Base-by-base conservation (phyloP, 1,140 invertebrate species). In the Heliconius congener region DNA sequence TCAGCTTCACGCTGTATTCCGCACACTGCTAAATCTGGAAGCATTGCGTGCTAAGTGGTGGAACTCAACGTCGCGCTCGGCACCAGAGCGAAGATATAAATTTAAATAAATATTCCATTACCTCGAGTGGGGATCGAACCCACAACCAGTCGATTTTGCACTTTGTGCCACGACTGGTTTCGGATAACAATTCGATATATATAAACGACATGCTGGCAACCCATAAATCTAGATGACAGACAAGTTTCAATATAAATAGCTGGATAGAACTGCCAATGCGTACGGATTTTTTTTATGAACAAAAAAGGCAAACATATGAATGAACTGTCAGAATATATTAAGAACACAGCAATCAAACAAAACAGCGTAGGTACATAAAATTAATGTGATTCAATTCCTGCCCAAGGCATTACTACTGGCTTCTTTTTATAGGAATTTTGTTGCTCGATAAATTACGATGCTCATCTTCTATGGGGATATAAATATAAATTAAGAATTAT, bases 321-420 rank as follows among this genome's bases (percentile, higher is more conserved):
- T 34, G 42, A 46, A 66, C 80, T 82, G 84, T 82, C 84, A 82
- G 80, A 85, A 83, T 83, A 85, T 83, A 83, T 85, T 81, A 78
- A 74, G 79, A 71, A 42, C 30, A 76, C 73, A 81, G 52, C 77
- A 81, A 80, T 80, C 52, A 66, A 27, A 79, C 55, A 71, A 73
- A 57, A 71, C 70, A 42, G 39, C 39, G 39, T 42, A 42, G 1
- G 39, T 42, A 60, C 71, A 72, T 79, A 50, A 75, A 50, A 80
- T 80, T 52, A 80, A 80, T 77, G 76, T 73, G 76, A 79, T 23
- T 71, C 79, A 73, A 57, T 52, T 13, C 66, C 70, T 27, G 71
- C 52, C 39, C 18, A 52, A 72, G 71, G 39, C 50, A 50, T 46
- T 50, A 80, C 73, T 74, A 71, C 74, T 57, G 30, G 50, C 13